Conservation (phyloP, 2,888 invertebrate genomes). For the Entomobrya multifasciata region DNA sequence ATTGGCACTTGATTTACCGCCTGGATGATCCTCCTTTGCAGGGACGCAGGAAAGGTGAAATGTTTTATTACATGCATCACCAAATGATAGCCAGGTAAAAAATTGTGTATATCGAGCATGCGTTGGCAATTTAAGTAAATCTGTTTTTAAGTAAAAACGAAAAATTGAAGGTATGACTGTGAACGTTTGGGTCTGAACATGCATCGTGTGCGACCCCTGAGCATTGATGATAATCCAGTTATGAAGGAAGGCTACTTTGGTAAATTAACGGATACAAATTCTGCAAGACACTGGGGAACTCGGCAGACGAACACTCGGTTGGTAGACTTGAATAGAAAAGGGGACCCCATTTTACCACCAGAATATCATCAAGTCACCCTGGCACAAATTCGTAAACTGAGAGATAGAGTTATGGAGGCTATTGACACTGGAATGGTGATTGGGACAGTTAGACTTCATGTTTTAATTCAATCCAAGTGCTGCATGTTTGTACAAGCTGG, state of each 20-base stretch:
- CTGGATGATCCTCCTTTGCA: slow-evolving; percentile 84
- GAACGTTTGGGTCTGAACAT: slow-evolving; percentile 89
- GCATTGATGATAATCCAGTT: slow-evolving; percentile 86
- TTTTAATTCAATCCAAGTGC: no score
- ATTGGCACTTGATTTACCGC: slow-evolving; percentile 94
- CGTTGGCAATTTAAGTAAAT: no score
- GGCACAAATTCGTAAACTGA: slow-evolving; percentile 88
- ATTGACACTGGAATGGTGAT: slow-evolving; percentile 84
- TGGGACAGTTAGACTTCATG: not conserved
- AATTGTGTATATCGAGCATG: no score
- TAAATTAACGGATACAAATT: slow-evolving; percentile 83
- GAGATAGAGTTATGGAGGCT: slow-evolving; percentile 87
- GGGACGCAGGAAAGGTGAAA: not conserved
- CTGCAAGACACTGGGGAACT: slow-evolving; percentile 76
- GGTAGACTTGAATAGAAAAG: slow-evolving; percentile 43
- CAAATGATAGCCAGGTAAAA: slow-evolving; percentile 48
- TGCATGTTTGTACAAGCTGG: no score
- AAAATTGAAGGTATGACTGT: slow-evolving; percentile 85
- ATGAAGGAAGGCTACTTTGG: slow-evolving; percentile 92
- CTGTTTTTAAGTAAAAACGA: not conserved
- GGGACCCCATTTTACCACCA: not conserved
- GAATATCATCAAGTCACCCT: slow-evolving; percentile 80
- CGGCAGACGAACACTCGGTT: slow-evolving; percentile 71
- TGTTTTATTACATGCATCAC: not conserved
- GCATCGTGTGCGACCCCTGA: slow-evolving; percentile 85